phyloP scores from a whole-genome alignment of 1,140 invertebrate species.

The Stegodyphus dumicola region DNA sequence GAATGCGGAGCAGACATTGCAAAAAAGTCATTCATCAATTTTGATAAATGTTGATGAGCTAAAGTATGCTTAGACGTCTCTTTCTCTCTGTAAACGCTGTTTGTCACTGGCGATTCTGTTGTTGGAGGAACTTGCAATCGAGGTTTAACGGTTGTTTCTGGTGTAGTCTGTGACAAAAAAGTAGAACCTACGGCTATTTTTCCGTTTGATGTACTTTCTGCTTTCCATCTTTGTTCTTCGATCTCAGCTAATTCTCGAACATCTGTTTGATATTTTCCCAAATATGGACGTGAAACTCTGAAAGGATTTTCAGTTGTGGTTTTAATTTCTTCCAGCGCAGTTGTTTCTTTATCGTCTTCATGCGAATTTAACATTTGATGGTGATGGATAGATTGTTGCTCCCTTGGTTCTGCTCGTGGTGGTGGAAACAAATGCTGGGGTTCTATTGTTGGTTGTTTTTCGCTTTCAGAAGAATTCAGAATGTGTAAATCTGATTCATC shows the following conservation, averaged over 20 bases:
- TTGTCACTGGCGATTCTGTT: not conserved
- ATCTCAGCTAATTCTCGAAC: not conserved
- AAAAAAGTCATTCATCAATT: slow-evolving; percentile 57
- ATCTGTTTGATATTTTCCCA: not conserved
- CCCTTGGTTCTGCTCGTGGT: slow-evolving; percentile 42
- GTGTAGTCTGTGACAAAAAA: slow-evolving; percentile 4
- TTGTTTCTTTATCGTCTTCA: not conserved
- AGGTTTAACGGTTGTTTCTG: not conserved
- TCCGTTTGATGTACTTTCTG: not conserved
- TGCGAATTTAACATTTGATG: not conserved
- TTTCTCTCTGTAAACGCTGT: not conserved
- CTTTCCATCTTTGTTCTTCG: slow-evolving; percentile 22
- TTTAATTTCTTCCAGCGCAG: not conserved
- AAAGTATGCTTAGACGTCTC: slow-evolving; percentile 1
- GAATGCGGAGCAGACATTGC: slow-evolving; percentile 19
- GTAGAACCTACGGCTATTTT: slow-evolving; percentile 44
- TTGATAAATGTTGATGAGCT: slow-evolving; percentile 47
- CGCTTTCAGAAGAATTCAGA: not conserved
- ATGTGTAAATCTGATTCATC: not conserved
- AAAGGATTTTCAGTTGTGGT: slow-evolving; percentile 21
- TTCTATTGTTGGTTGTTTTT: not conserved
- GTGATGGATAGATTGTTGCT: not conserved
- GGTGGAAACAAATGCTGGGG: slow-evolving; percentile 42
- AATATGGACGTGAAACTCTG: slow-evolving; percentile 22
- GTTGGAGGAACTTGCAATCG: slow-evolving; percentile 12